Evolutionary conservation across 2,888 invertebrate genomes (phyloP).

Genomic region (Oligia strigilis): DNA sequence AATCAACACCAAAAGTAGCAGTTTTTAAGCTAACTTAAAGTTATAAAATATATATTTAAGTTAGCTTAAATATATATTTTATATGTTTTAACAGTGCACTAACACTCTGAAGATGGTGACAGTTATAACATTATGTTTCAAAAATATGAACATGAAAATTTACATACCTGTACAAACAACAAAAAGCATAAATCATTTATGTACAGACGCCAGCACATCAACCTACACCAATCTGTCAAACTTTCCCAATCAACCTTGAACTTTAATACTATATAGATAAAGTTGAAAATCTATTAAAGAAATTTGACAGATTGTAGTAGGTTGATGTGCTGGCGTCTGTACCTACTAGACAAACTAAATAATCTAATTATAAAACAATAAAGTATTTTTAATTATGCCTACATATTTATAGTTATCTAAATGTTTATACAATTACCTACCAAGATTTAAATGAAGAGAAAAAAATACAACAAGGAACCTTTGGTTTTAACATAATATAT

Average conservation of each 20-base stretch:
- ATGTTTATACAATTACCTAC: constrained; percentile 34
- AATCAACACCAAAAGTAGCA: not conserved
- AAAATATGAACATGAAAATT: constrained; percentile 38
- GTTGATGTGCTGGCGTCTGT: not conserved
- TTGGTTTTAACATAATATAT: constrained; percentile 43
- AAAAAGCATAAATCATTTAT: constrained; percentile 32
- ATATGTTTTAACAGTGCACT: not conserved
- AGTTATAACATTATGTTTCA: constrained; percentile 21
- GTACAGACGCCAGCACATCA: not conserved
- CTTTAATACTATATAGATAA: too few relatives aligned
- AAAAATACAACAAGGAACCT: constrained; percentile 45
- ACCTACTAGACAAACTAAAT: constrained; percentile 34
- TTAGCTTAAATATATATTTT: not conserved
- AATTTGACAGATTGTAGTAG: too few relatives aligned
- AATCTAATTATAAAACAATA: constrained; percentile 37
- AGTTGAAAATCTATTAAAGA: too few relatives aligned
- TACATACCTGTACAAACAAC: constrained; percentile 27
- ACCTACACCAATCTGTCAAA: too few relatives aligned
- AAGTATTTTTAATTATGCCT: constrained; percentile 31
- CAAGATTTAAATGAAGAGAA: constrained; percentile 9
- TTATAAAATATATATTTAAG: too few relatives aligned
- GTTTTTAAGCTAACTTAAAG: too few relatives aligned
- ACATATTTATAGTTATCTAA: constrained; percentile 35
- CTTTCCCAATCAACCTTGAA: too few relatives aligned
- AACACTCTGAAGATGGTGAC: not conserved